Base-by-base conservation (phyloP, 2,888 invertebrate species). In the Baronia brevicornis region DNA sequence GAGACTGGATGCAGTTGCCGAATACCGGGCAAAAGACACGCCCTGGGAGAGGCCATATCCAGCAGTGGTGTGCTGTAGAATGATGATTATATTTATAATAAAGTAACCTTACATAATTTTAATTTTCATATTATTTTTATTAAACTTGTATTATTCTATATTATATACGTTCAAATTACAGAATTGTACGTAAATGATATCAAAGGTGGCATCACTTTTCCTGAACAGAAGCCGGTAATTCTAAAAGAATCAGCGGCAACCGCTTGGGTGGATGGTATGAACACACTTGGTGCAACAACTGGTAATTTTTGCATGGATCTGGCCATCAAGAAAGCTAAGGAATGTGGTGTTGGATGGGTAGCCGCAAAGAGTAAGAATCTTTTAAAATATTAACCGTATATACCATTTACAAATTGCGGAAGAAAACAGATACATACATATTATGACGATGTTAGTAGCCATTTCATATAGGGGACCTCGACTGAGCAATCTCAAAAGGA, bases 111-210 rank as follows among this genome's bases (percentile, higher is more conserved):
- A n/a, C n/a, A n/a, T n/a, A n/a, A n/a, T n/a, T n/a, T n/a, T n/a
- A n/a, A n/a, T n/a, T n/a, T n/a, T n/a, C n/a, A n/a, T n/a, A n/a
- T n/a, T n/a, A n/a, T n/a, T n/a, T n/a, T n/a, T n/a, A n/a, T n/a
- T n/a, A n/a, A n/a, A n/a, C n/a, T n/a, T n/a, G n/a, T n/a, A n/a
- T n/a, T n/a, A n/a, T n/a, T n/a, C n/a, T n/a, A n/a, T n/a, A n/a
- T n/a, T n/a, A n/a, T n/a, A n/a, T n/a, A n/a, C n/a, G n/a, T n/a
- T n/a, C n/a, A n/a, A n/a, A n/a, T 44, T 43, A 13, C 84, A 88
- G 92, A 90, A 45, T 89, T 94, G 86, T 96, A 96, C 70, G 86
- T 94, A 7, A 87, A 89, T 39, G 95, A 95, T 62, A 86, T 95
- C 12, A 58, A 85, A 28, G 72, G 75, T 0, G 88, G 88, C 3